phyloP scores from a whole-genome alignment of 2,797 vertebrate species.

The Pangasius macronema region DNA sequence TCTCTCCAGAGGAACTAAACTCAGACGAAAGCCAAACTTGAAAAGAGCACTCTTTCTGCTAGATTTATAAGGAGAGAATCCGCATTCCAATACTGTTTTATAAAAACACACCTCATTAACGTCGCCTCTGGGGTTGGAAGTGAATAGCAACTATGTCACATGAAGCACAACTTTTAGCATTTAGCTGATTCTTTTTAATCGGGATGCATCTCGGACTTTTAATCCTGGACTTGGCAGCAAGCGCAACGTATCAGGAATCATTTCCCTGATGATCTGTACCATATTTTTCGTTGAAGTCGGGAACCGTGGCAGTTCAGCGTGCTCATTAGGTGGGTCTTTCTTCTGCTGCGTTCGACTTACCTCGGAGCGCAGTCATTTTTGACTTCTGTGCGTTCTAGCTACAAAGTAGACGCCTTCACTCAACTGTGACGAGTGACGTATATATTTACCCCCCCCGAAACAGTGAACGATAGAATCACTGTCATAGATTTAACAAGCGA shows the following conservation, averaged over 20 bases:
- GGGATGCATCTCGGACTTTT: not conserved
- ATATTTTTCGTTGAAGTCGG: not conserved
- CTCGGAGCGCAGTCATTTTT: not conserved
- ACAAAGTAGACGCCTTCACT: not conserved
- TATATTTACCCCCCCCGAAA: not conserved
- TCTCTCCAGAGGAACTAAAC: slow-evolving; percentile 13
- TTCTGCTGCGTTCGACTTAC: not conserved
- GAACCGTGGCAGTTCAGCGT: not conserved
- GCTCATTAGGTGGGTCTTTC: not conserved
- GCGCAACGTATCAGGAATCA: not conserved
- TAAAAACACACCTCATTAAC: not conserved
- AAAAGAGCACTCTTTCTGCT: slow-evolving; percentile 7
- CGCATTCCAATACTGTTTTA: no score
- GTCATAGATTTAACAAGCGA: not conserved
- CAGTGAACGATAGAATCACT: not conserved
- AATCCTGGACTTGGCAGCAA: not conserved
- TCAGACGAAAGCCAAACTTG: not conserved
- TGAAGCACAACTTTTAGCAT: not conserved
- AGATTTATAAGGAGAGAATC: slow-evolving; percentile 15
- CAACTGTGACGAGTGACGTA: not conserved
- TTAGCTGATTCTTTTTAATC: not conserved
- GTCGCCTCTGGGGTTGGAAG: not conserved
- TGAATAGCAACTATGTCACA: not conserved
- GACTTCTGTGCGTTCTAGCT: not conserved
- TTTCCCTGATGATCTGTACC: not conserved